Base-by-base conservation (phyloP, 2,888 invertebrate species). In the Carterocephalus palaemon region DNA sequence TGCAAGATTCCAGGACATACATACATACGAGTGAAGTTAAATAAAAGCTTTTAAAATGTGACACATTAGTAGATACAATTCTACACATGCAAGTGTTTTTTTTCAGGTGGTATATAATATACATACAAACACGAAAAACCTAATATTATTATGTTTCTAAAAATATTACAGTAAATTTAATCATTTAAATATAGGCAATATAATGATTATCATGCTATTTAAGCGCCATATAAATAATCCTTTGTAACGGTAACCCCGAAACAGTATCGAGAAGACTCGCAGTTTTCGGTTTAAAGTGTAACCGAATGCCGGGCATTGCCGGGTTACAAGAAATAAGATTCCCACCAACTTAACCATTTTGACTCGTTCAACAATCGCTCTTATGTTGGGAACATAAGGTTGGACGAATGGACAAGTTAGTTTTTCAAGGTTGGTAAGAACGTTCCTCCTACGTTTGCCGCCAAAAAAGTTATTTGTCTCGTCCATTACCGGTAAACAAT, bases 381-480 rank as follows among this genome's bases (percentile, higher is more conserved):
- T 53, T 70, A 64, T 4, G 0, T 0, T 2, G n/a, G 8, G 0
- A 1, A 0, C 1, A 20, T 61, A 68, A 56, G 49, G 46, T 38
- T 8, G 2, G 12, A 9, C 15, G 33, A 37, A 12, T 9, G 2
- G 13, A 7, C 7, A 13, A n/a, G 39, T 17, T n/a, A 26, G 9
- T 22, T 56, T 46, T 37, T 48, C 41, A 52, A 53, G 54, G 43
- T 56, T 56, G 48, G 55, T 58, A 68, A 76, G 72, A 67, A 63
- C 67, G 59, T 57, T 59, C 70, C 69, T 62, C 72, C 67, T 70
- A 75, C 74, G 66, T 73, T 62, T 57, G 60, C 64, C 64, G 67
- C 67, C 70, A 68, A 75, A 74, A 70, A 71, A 62, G 62, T 70
- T 76, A 77, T 80, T 81, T 81, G 79, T 75, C 73, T 67, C 65